These are phyloP conservation scores for Parthenolecanium corni DNA, from an alignment of 2,888 invertebrate species.

Conservation along the genomic window DNA sequence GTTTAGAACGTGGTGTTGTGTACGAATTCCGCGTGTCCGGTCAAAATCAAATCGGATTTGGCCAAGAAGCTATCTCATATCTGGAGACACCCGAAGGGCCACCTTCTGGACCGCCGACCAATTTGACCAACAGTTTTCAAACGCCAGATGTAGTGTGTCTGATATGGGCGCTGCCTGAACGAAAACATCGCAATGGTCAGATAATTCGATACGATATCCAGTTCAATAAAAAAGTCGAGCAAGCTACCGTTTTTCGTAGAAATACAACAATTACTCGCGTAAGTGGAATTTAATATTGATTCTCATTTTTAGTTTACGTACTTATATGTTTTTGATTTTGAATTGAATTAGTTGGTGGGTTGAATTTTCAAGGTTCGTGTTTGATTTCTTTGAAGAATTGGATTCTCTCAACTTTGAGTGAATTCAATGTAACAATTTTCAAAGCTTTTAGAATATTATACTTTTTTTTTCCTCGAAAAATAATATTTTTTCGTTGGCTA, in stretches of 20 bases:
- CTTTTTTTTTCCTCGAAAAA: no score
- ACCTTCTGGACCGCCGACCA: conserved; percentile 76
- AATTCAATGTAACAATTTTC: no score
- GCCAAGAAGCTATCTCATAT: conserved; percentile 84
- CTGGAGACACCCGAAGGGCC: conserved; percentile 89
- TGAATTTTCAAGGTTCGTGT: no score
- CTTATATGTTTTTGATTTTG: no score
- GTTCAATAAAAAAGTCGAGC: conserved; percentile 80
- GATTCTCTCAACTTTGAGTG: no score
- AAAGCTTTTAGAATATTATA: no score
- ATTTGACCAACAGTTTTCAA: conserved; percentile 74
- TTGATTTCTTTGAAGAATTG: no score
- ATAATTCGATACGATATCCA: conserved; percentile 86
- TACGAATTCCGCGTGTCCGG: conserved; percentile 97
- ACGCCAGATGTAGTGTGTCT: conserved; percentile 86
- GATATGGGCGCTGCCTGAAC: conserved; percentile 74
- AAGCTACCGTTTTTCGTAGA: conserved; percentile 61
- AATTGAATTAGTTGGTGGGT: no score
- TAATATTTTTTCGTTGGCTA: no score
- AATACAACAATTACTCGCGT: conserved; percentile 62
- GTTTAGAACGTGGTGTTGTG: conserved; percentile 71
- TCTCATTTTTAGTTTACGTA: no score
- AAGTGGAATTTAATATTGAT: conserved; percentile 2
- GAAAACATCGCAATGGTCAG: conserved; percentile 84
- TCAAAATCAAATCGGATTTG: conserved; percentile 85